These are phyloP conservation scores for Streptopelia turtur DNA, from an alignment of 2,797 vertebrate species.

Conservation along the genomic window DNA sequence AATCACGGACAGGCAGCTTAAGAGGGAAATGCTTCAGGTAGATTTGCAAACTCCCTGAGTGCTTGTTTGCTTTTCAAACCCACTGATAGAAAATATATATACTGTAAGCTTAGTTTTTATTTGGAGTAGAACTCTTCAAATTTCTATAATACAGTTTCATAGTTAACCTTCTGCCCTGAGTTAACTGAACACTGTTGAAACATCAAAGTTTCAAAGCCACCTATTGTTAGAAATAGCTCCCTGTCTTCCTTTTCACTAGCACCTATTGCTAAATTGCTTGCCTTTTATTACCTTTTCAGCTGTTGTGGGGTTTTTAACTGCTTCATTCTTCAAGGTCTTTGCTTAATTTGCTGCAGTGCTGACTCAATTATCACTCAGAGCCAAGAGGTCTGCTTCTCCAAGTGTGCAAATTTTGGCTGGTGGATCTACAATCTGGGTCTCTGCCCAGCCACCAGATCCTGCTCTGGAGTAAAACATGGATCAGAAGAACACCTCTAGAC, in stretches of 20 bases:
- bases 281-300: slow-evolving; percentile 39
- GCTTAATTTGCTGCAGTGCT: slow-evolving; percentile 40
- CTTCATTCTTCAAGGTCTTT: slow-evolving; percentile 46
- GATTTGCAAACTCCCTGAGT: neutral
- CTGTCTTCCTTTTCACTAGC: neutral
- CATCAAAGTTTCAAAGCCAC: slow-evolving; percentile 15
- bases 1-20: neutral
- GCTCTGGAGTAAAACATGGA: neutral
- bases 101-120: neutral
- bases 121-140: neutral
- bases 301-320: slow-evolving; percentile 17
- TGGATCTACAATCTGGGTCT: neutral
- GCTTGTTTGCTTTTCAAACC: neutral
- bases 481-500: neutral
- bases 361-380: neutral
- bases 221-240: slow-evolving; percentile 25
- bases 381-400: neutral
- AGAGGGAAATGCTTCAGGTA: neutral
- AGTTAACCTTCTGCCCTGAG: slow-evolving; percentile 24
- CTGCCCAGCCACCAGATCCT: neutral
- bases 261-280: slow-evolving; percentile 48
- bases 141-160: neutral
- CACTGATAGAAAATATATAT: neutral
- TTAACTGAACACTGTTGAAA: slow-evolving; percentile 27
- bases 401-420: neutral